Conservation (phyloP, 1,140 invertebrate genomes). For the Holcopasites calliopsidis region DNA sequence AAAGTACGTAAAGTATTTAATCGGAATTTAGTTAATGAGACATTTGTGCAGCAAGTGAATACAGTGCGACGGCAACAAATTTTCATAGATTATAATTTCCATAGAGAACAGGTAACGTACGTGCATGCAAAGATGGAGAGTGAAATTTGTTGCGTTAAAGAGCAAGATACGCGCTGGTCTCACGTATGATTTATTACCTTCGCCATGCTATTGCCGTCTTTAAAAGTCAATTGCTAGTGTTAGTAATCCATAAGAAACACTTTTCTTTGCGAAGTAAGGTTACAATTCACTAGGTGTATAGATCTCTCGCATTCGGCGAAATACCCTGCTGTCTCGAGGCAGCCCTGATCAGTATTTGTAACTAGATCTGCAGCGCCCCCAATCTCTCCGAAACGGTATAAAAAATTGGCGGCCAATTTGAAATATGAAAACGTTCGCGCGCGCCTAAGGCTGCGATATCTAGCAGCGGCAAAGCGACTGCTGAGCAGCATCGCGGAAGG, state of each 20-base stretch:
- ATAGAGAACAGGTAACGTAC: background rate
- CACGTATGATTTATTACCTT: background rate
- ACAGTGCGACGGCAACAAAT: background rate
- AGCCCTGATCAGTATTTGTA: slow-evolving; percentile 28
- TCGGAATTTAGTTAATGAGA: background rate
- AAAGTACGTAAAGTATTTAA: slow-evolving; percentile 37
- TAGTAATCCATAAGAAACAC: background rate
- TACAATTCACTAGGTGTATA: slow-evolving; percentile 41
- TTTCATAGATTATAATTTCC: slow-evolving; percentile 1
- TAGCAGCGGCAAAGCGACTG: slow-evolving; percentile 46
- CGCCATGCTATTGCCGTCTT: background rate
- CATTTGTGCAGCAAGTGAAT: background rate
- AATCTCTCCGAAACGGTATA: background rate
- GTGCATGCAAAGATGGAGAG: background rate
- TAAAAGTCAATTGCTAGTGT: background rate
- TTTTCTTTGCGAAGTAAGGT: slow-evolving; percentile 41
- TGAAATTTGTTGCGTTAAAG: background rate
- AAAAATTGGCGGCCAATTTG: background rate
- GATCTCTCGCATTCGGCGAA: slow-evolving; percentile 4
- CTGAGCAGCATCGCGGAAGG: slow-evolving; percentile 59
- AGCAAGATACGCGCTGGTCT: background rate
- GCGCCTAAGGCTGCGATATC: slow-evolving; percentile 5
- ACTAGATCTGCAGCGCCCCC: background rate
- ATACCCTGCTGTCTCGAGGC: slow-evolving; percentile 9
- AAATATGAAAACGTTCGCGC: background rate